phyloP scores from a whole-genome alignment of 2,888 invertebrate species.

The Drosophila macrothrix region DNA sequence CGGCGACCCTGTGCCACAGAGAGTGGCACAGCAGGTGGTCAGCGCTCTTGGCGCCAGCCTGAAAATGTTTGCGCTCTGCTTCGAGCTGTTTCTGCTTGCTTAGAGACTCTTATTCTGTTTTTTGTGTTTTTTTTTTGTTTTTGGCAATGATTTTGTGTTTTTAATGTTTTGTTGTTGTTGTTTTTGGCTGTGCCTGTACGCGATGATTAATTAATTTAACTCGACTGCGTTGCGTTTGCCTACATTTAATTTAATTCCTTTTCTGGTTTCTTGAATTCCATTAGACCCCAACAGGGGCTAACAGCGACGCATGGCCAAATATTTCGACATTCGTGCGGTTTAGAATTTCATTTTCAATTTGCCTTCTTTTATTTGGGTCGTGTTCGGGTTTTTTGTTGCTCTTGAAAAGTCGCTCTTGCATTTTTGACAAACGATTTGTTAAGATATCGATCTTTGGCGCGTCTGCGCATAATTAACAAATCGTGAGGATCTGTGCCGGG shows the following conservation, averaged over 20 bases:
- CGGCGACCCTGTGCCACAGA: constrained; percentile 49
- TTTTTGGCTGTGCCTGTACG: constrained; percentile 39
- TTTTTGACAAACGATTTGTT: constrained; percentile 80
- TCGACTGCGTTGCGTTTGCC: constrained; percentile 65
- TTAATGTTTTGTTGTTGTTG: constrained; percentile 24
- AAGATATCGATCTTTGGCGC: constrained; percentile 79
- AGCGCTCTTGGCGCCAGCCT: constrained; percentile 81
- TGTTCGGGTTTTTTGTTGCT: not conserved
- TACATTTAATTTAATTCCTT: constrained; percentile 75
- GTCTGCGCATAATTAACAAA: constrained; percentile 74
- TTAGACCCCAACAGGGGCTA: constrained; percentile 55
- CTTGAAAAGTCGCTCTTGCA: constrained; percentile 42
- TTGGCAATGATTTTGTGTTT: constrained; percentile 75
- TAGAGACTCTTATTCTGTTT: constrained; percentile 16
- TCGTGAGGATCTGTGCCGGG: constrained; percentile 22
- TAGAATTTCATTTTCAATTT: constrained; percentile 79
- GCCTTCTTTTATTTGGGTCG: constrained; percentile 28
- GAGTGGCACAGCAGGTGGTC: constrained; percentile 81
- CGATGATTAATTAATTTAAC: constrained; percentile 78
- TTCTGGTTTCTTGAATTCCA: constrained; percentile 72
- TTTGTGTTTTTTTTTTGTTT: constrained; percentile 43
- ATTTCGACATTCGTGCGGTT: constrained; percentile 79
- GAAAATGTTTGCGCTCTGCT: constrained; percentile 50
- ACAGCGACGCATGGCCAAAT: constrained; percentile 55
- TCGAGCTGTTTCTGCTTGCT: constrained; percentile 20